Percentiles rank a stretch among this genome's conserved stretches.
Evolutionary conservation across 2,888 invertebrate species (phyloP).

Genomic region (Limnephilus rhombicus): DNA sequence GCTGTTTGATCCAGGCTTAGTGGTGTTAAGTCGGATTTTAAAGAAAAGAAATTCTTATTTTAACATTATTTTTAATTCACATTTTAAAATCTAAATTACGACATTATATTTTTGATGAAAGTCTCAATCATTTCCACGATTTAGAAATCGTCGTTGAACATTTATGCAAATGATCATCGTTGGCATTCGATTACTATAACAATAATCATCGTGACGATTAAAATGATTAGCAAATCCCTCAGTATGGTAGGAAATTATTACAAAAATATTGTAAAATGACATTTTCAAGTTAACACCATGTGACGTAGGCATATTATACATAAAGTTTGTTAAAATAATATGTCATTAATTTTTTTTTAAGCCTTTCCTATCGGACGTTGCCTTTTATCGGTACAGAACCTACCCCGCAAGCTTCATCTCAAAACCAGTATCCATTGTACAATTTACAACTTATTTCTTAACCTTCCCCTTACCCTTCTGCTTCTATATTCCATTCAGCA

Average conservation of each 20-base stretch:
- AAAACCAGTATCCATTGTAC: no score
- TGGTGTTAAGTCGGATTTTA: not conserved
- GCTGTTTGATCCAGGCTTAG: not conserved
- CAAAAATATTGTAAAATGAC: not conserved
- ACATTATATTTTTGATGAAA: not conserved
- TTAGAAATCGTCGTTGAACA: not conserved
- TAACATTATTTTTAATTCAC: not conserved
- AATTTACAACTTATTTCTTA: no score
- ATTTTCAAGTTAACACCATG: not conserved
- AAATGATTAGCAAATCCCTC: not conserved
- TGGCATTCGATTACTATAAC: constrained; percentile 28
- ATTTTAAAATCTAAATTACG: not conserved
- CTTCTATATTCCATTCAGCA: no score
- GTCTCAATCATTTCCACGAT: not conserved
- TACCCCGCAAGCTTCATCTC: no score
- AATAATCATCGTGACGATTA: not conserved
- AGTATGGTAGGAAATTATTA: not conserved
- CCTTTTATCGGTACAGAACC: no score
- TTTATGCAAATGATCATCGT: constrained; percentile 7
- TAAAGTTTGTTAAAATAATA: no score
- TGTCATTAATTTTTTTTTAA: no score
- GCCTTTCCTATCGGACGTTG: no score
- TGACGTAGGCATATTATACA: not conserved
- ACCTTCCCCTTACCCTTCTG: no score
- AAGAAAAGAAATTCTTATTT: not conserved